Percentiles rank a stretch among this genome's conserved stretches.
Evolutionary conservation across 2,113 vertebrate species (phyloP).

Genomic region (Pampusana beccarii): DNA sequence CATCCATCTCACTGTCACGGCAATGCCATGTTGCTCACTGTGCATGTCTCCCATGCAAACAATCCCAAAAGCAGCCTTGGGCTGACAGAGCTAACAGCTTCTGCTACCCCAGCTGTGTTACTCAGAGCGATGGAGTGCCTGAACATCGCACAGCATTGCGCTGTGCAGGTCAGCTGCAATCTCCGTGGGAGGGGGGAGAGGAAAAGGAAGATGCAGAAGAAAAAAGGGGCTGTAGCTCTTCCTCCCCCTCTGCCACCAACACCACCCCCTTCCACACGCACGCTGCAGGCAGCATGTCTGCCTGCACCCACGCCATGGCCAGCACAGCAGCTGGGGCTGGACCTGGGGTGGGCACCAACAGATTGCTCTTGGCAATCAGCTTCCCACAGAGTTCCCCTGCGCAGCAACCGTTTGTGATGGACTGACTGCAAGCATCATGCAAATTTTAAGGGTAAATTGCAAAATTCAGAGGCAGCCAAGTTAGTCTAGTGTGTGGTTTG

Average conservation of each 20-base stretch:
- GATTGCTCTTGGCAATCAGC: not conserved
- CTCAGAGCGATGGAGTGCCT: not conserved
- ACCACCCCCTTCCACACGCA: not conserved
- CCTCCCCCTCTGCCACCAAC: not conserved
- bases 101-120: not conserved
- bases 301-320: fast-evolving
- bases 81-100: not conserved
- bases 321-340: not conserved
- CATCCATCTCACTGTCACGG: not conserved
- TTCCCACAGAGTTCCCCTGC: not conserved
- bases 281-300: not conserved
- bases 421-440: not conserved
- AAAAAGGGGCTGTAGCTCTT: not conserved
- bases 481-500: not conserved
- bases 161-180: not conserved
- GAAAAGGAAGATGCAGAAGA: not conserved
- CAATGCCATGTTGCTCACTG: fast-evolving
- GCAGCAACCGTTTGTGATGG: not conserved
- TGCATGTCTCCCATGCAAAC: fast-evolving
- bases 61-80: not conserved
- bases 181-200: not conserved
- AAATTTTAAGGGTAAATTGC: not conserved
- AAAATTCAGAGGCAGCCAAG: not conserved
- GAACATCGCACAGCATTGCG: fast-evolving
- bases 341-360: too few relatives aligned